Conservation (phyloP, 2,113 vertebrate species). For the Microtus oregoni region DNA sequence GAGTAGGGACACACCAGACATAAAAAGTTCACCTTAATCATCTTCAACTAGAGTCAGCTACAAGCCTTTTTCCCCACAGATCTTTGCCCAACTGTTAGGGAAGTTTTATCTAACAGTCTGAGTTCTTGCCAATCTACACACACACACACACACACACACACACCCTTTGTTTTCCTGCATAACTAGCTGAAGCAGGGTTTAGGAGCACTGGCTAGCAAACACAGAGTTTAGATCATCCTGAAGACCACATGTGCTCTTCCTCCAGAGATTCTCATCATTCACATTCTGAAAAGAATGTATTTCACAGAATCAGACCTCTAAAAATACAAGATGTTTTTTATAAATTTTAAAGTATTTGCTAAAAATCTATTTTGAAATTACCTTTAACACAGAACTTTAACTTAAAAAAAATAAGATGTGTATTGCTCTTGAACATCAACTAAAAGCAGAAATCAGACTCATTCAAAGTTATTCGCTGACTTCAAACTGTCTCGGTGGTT, state of each 20-base stretch:
- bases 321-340: constrained; percentile 12
- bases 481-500: neutral
- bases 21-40: neutral
- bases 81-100: neutral
- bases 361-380: neutral
- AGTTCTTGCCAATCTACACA: neutral
- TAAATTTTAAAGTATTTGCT: neutral
- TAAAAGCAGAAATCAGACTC: neutral
- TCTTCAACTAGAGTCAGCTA: too few species aligned
- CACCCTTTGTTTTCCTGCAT: neutral
- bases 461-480: neutral
- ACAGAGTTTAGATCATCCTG: neutral
- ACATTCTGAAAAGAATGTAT: neutral
- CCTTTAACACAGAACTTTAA: constrained; percentile 16
- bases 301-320: neutral
- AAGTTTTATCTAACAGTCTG: neutral
- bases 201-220: neutral
- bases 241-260: neutral
- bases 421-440: neutral
- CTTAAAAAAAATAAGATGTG: neutral
- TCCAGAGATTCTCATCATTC: neutral
- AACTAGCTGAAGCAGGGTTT: neutral
- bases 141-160: neutral
- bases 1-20: neutral
- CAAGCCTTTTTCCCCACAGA: neutral